These are phyloP conservation scores for Nematopogon swammerdamellus DNA, from an alignment of 2,888 invertebrate species.

Conservation along the genomic window DNA sequence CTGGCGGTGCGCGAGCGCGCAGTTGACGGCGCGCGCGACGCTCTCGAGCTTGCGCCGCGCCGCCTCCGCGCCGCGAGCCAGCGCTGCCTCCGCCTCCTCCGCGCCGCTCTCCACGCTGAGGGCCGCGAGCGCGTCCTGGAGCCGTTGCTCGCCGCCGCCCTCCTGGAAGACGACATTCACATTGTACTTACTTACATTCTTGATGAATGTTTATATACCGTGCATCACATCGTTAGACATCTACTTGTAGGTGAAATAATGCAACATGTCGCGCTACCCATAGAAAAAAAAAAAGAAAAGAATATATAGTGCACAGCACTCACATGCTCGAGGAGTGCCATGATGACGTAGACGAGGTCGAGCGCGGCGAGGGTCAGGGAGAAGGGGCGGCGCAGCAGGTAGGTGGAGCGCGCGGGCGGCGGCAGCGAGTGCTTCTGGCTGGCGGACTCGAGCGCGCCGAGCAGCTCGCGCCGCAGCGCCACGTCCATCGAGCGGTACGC, in stretches of 20 bases:
- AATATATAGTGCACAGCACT: slow-evolving; percentile 12
- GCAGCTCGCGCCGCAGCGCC: slow-evolving; percentile 71
- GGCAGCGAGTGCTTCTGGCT: slow-evolving; percentile 65
- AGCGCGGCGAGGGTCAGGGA: slow-evolving; percentile 75
- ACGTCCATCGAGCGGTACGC: slow-evolving; percentile 88
- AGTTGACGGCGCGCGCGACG: slow-evolving; percentile 74
- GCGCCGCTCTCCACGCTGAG: slow-evolving; percentile 24
- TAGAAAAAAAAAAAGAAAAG: no score
- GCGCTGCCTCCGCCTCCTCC: slow-evolving; percentile 53
- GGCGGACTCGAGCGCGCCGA: slow-evolving; percentile 64
- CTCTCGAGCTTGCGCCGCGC: slow-evolving; percentile 67
- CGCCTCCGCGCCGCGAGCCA: slow-evolving; percentile 68
- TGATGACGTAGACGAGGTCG: slow-evolving; percentile 77
- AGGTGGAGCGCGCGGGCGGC: slow-evolving; percentile 71
- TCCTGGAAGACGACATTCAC: slow-evolving; percentile 19
- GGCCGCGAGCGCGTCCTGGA: slow-evolving; percentile 39
- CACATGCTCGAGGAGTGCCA: slow-evolving; percentile 75
- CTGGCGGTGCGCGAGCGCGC: slow-evolving; percentile 73
- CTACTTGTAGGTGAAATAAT: no score
- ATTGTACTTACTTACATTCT: neutral
- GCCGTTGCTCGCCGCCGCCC: slow-evolving; percentile 29
- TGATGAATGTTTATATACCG: no score
- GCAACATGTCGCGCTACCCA: no score
- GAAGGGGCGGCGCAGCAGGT: slow-evolving; percentile 79
- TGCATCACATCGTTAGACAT: no score